Percentiles rank a stretch among this genome's conserved stretches.
phyloP scores from a whole-genome alignment of 2,888 invertebrate species.

The Pollenia griseotomentosa region DNA sequence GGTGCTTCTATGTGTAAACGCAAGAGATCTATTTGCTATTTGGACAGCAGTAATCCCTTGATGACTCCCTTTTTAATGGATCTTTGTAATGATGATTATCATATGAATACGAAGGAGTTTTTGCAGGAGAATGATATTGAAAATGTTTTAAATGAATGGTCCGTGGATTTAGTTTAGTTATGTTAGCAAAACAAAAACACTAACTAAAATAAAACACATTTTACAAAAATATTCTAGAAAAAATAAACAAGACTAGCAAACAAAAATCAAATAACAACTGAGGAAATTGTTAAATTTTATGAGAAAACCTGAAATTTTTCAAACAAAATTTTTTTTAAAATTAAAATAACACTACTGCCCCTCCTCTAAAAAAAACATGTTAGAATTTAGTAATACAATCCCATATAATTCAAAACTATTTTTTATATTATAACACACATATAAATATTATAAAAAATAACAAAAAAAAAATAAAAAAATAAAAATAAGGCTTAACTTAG shows the following conservation, averaged over 20 bases:
- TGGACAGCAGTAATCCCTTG: conserved; percentile 81
- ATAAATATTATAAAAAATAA: conserved; percentile 19
- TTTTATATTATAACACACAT: conserved; percentile 35
- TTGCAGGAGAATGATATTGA: conserved; percentile 79
- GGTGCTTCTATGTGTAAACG: conserved; percentile 70
- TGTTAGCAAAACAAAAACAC: conserved; percentile 4
- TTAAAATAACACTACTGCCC: conserved; percentile 48
- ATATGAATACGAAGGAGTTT: conserved; percentile 78
- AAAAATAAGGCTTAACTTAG: conserved; percentile 19
- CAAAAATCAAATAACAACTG: background rate
- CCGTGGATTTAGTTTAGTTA: conserved; percentile 76
- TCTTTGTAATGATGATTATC: conserved; percentile 82
- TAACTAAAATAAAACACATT: conserved; percentile 15
- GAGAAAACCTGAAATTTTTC: background rate
- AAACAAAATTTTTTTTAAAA: conserved; percentile 16
- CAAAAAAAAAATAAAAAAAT: conserved; percentile 2
- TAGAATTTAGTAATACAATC: conserved; percentile 39
- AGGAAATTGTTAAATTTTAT: conserved; percentile 29
- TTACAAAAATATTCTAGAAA: conserved; percentile 16
- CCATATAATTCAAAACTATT: conserved; percentile 22
- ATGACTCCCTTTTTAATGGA: conserved; percentile 80
- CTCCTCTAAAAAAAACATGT: conserved; percentile 20
- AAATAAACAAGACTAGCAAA: conserved; percentile 13
- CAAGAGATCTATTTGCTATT: conserved; percentile 78
- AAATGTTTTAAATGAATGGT: conserved; percentile 79